A percentile compares a stretch with the other conserved stretches of the same genome.
Evolutionary conservation across 2,888 invertebrate species (phyloP).

Genomic region (Lasioglossum vierecki): DNA sequence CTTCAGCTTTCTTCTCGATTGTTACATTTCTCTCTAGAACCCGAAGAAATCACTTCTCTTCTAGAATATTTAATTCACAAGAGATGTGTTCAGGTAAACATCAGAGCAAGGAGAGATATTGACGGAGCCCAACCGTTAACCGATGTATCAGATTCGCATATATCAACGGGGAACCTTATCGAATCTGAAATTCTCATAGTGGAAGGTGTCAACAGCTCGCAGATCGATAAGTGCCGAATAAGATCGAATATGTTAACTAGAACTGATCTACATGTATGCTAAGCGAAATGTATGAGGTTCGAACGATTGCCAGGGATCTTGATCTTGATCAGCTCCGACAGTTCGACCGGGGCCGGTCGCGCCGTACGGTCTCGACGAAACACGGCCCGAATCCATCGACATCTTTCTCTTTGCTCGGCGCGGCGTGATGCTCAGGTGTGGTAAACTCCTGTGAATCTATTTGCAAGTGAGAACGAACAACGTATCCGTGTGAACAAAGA

Average conservation of each 20-base stretch:
- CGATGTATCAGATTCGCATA: neutral
- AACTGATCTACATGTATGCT: conserved; percentile 75
- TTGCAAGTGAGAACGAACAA: conserved; percentile 59
- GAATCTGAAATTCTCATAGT: conserved; percentile 42
- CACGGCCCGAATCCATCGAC: conserved; percentile 53
- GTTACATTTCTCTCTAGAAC: neutral
- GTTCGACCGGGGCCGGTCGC: conserved; percentile 16
- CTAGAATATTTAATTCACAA: no score
- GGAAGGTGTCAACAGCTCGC: conserved; percentile 28
- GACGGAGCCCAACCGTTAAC: neutral
- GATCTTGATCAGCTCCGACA: conserved; percentile 59
- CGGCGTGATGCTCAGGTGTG: conserved; percentile 35
- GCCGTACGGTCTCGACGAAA: conserved; percentile 37
- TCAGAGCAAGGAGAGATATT: neutral
- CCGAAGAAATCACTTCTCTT: no score
- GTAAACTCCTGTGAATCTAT: conserved; percentile 45
- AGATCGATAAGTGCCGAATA: conserved; percentile 68
- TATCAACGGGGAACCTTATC: neutral
- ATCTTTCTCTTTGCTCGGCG: conserved; percentile 46
- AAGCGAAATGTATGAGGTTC: conserved; percentile 67
- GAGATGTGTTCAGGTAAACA: neutral
- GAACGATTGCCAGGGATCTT: conserved; percentile 71
- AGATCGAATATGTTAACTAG: conserved; percentile 71
- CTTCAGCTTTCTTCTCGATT: neutral
- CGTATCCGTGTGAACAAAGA: conserved; percentile 52